phyloP scores from a whole-genome alignment of 2,113 vertebrate genomes.

The Muscicapa adusta region DNA sequence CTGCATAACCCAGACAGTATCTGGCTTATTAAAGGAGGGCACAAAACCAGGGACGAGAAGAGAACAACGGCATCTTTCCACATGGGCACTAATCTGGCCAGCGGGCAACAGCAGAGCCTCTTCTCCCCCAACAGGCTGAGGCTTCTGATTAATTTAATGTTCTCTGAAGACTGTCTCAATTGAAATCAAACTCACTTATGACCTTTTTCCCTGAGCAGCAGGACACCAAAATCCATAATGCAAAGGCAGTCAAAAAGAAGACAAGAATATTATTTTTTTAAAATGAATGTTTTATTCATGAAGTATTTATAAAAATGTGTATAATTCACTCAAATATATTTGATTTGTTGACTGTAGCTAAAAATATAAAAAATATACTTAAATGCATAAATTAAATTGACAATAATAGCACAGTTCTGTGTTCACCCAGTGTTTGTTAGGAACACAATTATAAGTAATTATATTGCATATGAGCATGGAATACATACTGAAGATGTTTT shows the following conservation, averaged over 20 bases:
- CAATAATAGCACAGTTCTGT: constrained; percentile 28
- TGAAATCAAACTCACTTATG: constrained; percentile 40
- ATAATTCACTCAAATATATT: constrained; percentile 49
- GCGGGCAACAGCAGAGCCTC: neutral
- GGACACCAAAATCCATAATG: constrained; percentile 33
- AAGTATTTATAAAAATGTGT: constrained; percentile 36
- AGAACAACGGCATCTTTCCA: fast-evolving
- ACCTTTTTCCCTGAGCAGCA: constrained; percentile 40
- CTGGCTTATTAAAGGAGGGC: neutral
- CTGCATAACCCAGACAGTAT: neutral
- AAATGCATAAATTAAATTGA: constrained; percentile 69
- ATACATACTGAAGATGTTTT: constrained; percentile 22
- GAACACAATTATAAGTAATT: constrained; percentile 11
- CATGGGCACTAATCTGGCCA: neutral
- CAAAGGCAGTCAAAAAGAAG: constrained; percentile 18
- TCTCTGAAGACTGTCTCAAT: constrained; percentile 4
- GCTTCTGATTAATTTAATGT: neutral
- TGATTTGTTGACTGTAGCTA: constrained; percentile 33
- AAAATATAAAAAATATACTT: constrained; percentile 72
- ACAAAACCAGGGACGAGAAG: neutral
- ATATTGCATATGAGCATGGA: constrained; percentile 1
- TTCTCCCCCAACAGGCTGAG: neutral
- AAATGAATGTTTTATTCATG: constrained; percentile 69
- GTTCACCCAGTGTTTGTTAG: constrained; percentile 41
- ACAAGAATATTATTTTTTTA: neutral